A percentile compares a stretch with the other conserved stretches of the same genome.
Conservation (phyloP, 2,888 invertebrate species). For the Stenotaenia linearis region DNA sequence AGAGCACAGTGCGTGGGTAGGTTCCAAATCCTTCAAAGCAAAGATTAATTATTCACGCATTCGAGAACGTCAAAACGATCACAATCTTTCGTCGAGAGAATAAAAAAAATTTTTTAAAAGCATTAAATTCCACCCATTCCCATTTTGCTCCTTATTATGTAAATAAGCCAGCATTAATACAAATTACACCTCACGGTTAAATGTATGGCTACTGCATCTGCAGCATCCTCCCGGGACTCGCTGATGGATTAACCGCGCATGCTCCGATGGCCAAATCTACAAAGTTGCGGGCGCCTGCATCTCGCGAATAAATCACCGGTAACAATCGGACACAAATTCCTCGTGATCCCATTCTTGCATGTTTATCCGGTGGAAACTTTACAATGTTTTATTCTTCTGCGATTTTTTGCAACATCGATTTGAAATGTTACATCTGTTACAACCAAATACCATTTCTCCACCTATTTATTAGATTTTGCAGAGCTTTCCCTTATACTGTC, state of each 20-base stretch:
- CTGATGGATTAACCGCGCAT: not conserved
- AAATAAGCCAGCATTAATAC: not conserved
- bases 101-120: too few relatives aligned
- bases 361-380: not conserved
- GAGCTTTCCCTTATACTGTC: too few relatives aligned
- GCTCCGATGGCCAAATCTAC: not conserved
- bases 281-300: not conserved
- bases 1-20: not conserved
- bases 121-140: not conserved
- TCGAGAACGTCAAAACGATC: not conserved
- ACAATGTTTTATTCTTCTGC: too few relatives aligned
- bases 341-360: not conserved
- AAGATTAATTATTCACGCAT: not conserved
- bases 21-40: not conserved
- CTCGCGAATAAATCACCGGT: not conserved
- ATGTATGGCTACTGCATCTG: not conserved
- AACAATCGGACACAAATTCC: not conserved
- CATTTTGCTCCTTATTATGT: not conserved
- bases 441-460: too few relatives aligned
- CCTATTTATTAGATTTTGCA: too few relatives aligned
- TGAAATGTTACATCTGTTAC: too few relatives aligned
- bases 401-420: too few relatives aligned
- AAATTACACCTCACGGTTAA: not conserved
- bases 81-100: not conserved
- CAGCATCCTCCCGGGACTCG: not conserved